A percentile compares a stretch with the other conserved stretches of the same genome.
phyloP scores from a whole-genome alignment of 53 echinoderm and acorn worm species.

The Crossaster papposus region DNA sequence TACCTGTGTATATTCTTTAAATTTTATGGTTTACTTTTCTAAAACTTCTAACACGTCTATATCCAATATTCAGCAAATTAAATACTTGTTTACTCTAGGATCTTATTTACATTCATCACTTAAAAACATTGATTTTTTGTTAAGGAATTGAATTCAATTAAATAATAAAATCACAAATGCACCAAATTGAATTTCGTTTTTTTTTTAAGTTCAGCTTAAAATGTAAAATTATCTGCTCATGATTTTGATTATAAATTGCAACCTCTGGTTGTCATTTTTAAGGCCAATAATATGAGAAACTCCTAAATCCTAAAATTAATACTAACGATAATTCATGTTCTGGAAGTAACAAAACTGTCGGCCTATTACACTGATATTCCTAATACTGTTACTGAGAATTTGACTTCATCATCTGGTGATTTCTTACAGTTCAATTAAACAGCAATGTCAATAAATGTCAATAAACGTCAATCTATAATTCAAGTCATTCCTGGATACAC shows the following conservation, averaged over 20 bases:
- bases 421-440: not conserved
- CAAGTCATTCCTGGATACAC: no score
- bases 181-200: not conserved
- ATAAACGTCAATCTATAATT: not conserved
- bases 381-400: not conserved
- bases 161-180: not conserved
- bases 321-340: not conserved
- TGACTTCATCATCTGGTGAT: not conserved
- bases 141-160: not conserved
- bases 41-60: no score
- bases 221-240: not conserved
- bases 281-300: not conserved
- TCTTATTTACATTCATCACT: conserved; percentile 6
- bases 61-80: not conserved
- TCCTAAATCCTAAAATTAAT: not conserved
- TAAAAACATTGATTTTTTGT: not conserved
- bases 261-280: not conserved
- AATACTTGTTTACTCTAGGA: not conserved
- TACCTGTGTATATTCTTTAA: no score
- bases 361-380: not conserved
- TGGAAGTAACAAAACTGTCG: conserved; percentile 4
- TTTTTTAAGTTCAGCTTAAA: not conserved
- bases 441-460: not conserved
- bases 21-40: no score
- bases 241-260: no score